Evolutionary conservation across 2,888 invertebrate genomes (phyloP).

Genomic region (Eupithecia subumbrata): DNA sequence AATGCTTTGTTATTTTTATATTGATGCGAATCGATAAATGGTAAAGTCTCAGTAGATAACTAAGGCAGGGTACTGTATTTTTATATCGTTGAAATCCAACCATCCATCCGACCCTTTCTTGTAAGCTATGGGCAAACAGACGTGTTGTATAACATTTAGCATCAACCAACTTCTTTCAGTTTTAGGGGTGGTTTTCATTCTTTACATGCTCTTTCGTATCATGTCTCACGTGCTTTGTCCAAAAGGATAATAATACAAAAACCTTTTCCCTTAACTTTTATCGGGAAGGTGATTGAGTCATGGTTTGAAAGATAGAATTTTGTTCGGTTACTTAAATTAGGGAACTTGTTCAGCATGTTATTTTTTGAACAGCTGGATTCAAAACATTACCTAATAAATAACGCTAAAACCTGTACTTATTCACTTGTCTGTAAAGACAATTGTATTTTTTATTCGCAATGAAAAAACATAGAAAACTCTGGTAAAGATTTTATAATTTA

Average conservation of each 20-base stretch:
- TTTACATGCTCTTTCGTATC: constrained; percentile 10
- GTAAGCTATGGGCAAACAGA: background rate
- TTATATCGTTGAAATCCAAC: background rate
- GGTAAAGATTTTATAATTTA: background rate
- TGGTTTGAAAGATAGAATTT: background rate
- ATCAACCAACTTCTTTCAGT: background rate
- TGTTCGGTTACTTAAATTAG: background rate
- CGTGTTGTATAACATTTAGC: background rate
- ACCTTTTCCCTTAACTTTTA: background rate
- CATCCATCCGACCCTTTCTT: background rate
- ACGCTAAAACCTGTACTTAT: background rate
- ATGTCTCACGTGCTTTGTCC: background rate
- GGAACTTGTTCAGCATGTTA: background rate
- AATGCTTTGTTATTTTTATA: background rate
- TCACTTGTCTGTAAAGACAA: background rate
- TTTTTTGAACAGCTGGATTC: background rate
- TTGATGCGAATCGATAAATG: background rate
- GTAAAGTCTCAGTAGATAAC: background rate
- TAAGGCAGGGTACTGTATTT: background rate
- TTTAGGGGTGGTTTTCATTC: background rate
- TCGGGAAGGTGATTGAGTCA: background rate
- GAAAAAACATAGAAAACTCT: background rate
- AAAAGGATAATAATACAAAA: background rate
- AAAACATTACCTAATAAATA: background rate
- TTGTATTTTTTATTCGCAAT: background rate